Evolutionary conservation across 2,888 invertebrate genomes (phyloP), one percentile per base, ranked within the genome.

Genomic region (Pollenia amentaria): DNA sequence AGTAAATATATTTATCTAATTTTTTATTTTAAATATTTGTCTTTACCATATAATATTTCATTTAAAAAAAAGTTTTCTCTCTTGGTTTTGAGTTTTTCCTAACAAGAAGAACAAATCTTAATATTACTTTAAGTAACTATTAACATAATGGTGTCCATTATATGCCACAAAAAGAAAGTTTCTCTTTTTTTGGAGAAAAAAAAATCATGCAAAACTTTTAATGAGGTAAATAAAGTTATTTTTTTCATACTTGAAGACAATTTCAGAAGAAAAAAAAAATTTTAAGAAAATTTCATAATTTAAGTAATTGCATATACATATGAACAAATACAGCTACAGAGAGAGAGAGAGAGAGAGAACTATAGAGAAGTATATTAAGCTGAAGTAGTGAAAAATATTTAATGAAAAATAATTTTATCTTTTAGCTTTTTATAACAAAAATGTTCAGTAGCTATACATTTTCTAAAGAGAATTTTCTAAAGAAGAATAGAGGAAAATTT

Each of bases 141-240:
- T 82, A 78, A 69, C 82, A 82, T 85, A 82, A 82, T 78, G 69
- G 77, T 76, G 70, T 80, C 81, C 73, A 82, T 82, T 86, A 82
- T 83, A 64, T 62, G n/a, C 76, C 53, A 76, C 51, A 82, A 55
- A 69, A 82, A 76, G 18, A 46, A 76, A 67, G 53, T 65, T 81
- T 75, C 21, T 14, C 18, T 14, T 64, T 46, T 67, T 60, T 51
- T 72, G 21, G 6, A 46, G 16, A 7, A 64, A 51, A 62, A 51
- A 3, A 38, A 57, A 57, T 12, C 38, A 62, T 40, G 14, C 44
- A 42, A 80, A 80, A 80, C 55, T 72, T 80, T 80, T 80, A 80
- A 80, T 80, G 53, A 72, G 72, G 64, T 46, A 72, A 80, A 72
- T 51, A 65, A 80, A 64, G 53, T 48, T 53, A n/a, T 38, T 70